These are phyloP conservation scores for Silurus aristotelis DNA, from an alignment of 2,797 vertebrate species.

Conservation along the genomic window DNA sequence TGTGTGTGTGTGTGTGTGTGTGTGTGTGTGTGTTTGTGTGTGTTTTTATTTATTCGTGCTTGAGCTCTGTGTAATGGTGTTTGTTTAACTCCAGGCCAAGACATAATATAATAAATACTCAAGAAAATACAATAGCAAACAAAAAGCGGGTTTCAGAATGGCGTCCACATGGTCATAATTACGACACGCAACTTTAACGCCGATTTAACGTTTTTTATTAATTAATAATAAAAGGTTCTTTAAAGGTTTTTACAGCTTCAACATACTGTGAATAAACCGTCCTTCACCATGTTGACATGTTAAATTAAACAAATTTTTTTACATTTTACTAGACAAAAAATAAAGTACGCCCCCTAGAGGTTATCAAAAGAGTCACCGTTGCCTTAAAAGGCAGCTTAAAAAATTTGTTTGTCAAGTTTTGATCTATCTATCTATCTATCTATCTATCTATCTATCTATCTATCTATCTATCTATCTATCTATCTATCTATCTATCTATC, in stretches of 20 bases:
- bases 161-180: background rate
- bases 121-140: slow-evolving; percentile 10
- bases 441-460: too few species aligned
- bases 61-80: slow-evolving; percentile 18
- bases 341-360: background rate
- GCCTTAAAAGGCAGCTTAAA: background rate
- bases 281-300: background rate
- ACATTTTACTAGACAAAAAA: background rate
- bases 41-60: background rate
- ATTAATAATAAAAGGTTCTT: background rate
- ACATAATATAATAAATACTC: slow-evolving; percentile 12
- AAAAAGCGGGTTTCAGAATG: background rate
- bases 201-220: background rate
- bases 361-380: too few species aligned
- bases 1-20: background rate
- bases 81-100: slow-evolving; percentile 22
- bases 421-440: background rate
- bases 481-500: background rate
- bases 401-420: background rate
- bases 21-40: slow-evolving; percentile 48
- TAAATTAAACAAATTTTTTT: background rate
- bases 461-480: too few species aligned
- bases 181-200: background rate
- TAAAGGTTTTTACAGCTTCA: background rate
- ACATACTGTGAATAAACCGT: background rate